Base-by-base conservation (phyloP, 1,140 invertebrate genomes). In the Centruroides sculpturatus region DNA sequence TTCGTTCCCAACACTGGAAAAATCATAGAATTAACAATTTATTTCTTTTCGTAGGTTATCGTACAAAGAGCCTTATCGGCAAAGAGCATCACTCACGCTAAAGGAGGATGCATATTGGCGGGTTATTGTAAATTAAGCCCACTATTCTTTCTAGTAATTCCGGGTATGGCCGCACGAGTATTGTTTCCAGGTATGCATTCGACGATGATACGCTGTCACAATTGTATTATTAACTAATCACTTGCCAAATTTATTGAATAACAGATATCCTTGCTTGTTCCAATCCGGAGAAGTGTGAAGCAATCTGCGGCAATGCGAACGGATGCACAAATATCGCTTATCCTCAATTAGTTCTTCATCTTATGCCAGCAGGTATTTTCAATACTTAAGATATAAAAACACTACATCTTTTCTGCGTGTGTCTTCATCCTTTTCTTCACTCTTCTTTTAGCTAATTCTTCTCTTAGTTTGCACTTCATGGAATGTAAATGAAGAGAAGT, bases 281-380 rank as follows among this genome's bases (percentile, higher is more conserved):
- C 12, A 73, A 74, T 61, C 71, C 74, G 0, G 71, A 73, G 4
- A 67, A 67, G n/a, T 79, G 78, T 61, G 55, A 71, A 35, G 64
- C 66, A 35, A 70, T 73, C 23, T 80, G 78, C 64, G 70, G 70
- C 6, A 77, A 72, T 62, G 59, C 60, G 10, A 66, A 68, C 11
- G 73, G 77, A 3, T 80, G 79, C 64, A 71, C 73, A n/a, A 80
- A 80, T 66, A 71, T 75, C n/a, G 79, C 79, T 9, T 80, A 79
- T 66, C 79, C 79, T 5, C 69, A 71, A 13, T 65, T 80, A 5
- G 77, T 80, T n/a, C 61, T 79, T 3, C 68, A 71, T 7, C 61
- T 79, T 5, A 70, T 80, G 68, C 78, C 79, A 3, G 59, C 64
- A 56, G 78, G 75, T 76, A 64, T 64, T 57, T 23, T 23, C 23